These are phyloP conservation scores for Laothoe populi DNA, from an alignment of 2,888 invertebrate genomes.

Conservation along the genomic window DNA sequence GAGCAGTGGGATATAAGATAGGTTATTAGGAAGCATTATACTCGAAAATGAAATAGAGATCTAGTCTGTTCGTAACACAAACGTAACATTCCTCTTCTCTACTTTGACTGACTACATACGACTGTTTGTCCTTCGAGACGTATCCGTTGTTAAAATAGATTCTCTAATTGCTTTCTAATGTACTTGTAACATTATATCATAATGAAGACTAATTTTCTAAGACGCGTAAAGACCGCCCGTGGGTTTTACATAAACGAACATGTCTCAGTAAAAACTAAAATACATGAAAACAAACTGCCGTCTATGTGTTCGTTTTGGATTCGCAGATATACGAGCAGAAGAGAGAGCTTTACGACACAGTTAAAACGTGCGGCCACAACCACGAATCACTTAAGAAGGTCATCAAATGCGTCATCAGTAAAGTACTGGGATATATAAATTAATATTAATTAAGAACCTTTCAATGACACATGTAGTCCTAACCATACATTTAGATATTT, in stretches of 20 bases:
- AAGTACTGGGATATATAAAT: too few relatives aligned
- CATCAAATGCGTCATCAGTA: conserved; percentile 79
- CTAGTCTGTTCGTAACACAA: too few relatives aligned
- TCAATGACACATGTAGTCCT: too few relatives aligned
- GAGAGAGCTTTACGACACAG: conserved; percentile 63
- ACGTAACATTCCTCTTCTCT: too few relatives aligned
- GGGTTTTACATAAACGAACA: background rate
- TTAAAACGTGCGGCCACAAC: conserved; percentile 76
- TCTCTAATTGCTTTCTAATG: background rate
- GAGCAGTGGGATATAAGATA: too few relatives aligned
- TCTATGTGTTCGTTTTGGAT: conserved; percentile 18
- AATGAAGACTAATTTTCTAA: background rate
- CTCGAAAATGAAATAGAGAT: too few relatives aligned
- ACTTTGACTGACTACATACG: background rate
- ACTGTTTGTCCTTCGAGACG: background rate
- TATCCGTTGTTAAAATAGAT: background rate
- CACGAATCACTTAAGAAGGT: conserved; percentile 78
- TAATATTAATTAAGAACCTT: too few relatives aligned
- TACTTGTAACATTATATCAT: background rate
- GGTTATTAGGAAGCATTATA: too few relatives aligned
- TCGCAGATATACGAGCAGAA: conserved; percentile 69
- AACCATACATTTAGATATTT: too few relatives aligned
- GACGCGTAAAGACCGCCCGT: background rate
- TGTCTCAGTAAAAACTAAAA: conserved; percentile 20
- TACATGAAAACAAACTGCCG: conserved; percentile 8